Conservation (phyloP, 2,888 invertebrate genomes). For the Euspilapteryx auroguttella region DNA sequence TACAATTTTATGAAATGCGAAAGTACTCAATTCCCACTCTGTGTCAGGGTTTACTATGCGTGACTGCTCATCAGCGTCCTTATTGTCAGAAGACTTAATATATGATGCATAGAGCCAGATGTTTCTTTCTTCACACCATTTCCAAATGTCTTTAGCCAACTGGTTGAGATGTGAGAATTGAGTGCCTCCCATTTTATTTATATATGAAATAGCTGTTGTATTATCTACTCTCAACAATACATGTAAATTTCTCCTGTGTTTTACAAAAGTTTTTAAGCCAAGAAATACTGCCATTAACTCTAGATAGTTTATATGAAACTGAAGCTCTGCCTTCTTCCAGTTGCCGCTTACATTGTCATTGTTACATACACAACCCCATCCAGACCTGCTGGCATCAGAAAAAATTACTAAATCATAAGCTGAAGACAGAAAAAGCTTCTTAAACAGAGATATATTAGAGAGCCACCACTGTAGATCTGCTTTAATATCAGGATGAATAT, state of each 20-base stretch:
- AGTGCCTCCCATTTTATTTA: background rate
- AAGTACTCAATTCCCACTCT: background rate
- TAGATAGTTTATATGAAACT: conserved; percentile 1
- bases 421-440: too few species aligned
- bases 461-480: background rate
- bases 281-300: conserved; percentile 1
- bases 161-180: conserved; percentile 1
- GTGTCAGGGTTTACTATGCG: background rate
- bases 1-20: background rate
- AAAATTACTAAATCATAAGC: conserved; percentile 5
- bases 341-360: background rate
- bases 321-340: conserved; percentile 2
- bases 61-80: conserved; percentile 1
- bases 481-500: background rate
- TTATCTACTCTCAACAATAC: conserved; percentile 2
- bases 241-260: background rate
- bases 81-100: conserved; percentile 2
- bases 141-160: conserved; percentile 1
- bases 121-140: conserved; percentile 3
- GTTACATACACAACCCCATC: conserved; percentile 5
- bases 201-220: conserved; percentile 2
- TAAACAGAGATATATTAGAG: background rate
- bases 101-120: conserved; percentile 1
- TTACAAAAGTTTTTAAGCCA: conserved; percentile 1
- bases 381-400: conserved; percentile 5